Evolutionary conservation across 2,888 invertebrate genomes (phyloP).

Genomic region (Thereva nobilitata): DNA sequence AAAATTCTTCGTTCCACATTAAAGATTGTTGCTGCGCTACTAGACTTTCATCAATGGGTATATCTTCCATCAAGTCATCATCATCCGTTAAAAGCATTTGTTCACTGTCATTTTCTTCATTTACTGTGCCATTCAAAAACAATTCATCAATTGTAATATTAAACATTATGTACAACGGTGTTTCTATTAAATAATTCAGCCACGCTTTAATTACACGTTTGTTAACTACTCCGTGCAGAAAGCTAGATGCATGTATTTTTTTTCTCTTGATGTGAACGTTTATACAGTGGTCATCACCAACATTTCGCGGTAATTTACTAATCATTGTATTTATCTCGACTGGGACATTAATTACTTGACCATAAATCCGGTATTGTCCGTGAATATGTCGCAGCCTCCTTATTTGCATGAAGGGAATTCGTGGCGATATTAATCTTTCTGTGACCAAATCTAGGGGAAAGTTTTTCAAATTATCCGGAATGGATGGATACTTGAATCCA

Average conservation of each 20-base stretch:
- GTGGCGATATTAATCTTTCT: constrained; percentile 35
- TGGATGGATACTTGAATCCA: not conserved
- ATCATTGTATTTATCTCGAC: constrained; percentile 51
- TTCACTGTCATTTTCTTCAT: not conserved
- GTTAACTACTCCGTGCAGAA: constrained; percentile 32
- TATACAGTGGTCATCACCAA: constrained; percentile 32
- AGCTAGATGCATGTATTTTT: constrained; percentile 38
- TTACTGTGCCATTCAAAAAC: constrained; percentile 1
- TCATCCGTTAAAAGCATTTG: not conserved
- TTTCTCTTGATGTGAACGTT: constrained; percentile 39
- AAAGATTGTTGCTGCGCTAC: constrained; percentile 43
- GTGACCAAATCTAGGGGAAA: constrained; percentile 43
- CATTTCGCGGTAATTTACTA: constrained; percentile 47
- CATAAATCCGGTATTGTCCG: constrained; percentile 49
- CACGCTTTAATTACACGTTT: constrained; percentile 33
- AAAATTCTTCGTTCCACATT: constrained; percentile 45
- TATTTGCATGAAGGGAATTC: constrained; percentile 40
- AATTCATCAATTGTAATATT: constrained; percentile 28
- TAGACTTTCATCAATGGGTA: constrained; percentile 44
- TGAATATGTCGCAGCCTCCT: constrained; percentile 38
- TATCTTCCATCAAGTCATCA: constrained; percentile 28
- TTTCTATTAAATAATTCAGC: constrained; percentile 31
- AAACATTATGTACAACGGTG: constrained; percentile 25
- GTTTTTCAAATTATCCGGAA: constrained; percentile 39
- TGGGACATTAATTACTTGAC: constrained; percentile 55